Base-by-base conservation (phyloP, 2,113 vertebrate species). In the Siniperca chuatsi region DNA sequence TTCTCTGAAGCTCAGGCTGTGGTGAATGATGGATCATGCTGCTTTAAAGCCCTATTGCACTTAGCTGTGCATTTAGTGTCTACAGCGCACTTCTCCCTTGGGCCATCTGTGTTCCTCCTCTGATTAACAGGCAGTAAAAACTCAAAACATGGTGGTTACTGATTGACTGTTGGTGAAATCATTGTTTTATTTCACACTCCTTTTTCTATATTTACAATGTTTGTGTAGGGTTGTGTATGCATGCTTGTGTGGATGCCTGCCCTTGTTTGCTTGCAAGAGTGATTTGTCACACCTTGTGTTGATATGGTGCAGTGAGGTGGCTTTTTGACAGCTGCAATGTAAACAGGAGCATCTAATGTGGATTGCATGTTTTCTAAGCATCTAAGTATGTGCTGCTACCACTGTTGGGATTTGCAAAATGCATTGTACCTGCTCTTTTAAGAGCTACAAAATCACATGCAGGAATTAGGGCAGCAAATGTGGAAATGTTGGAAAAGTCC, bases 61-160 rank as follows among this genome's bases (percentile, higher is more conserved):
- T 93, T 89, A 84, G 87, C 84, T 87, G 79, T 85, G 86, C 89
- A 89, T 92, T 91, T 87, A 92, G 80, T 75, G 76, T 92, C 88
- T 87, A 68, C 81, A 78, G 90, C 50, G 75, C 11, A 25, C 81
- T 79, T 79, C 74, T 91, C 85, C 88, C 90, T 50, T 25, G 75
- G 85, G 89, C 88, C 88, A 79, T 87, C 87, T 87, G 82, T 90
- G 85, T 88, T 90, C 85, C 62, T 90, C 81, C 74, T 89, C 90
- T 89, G 91, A 93, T 92, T 89, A 93, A 92, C 85, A 90, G 75
- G 76, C 91, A 86, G 86, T 84, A 91, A 89, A 90, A 86, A 57
- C 65, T 86, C 78, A 67, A 79, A 87, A 87, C 69, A 52, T 75
- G 83, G 35, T 60, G 78, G 25, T 85, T 61, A 62, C 67, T 78